Evolutionary conservation across 2,797 vertebrate genomes (phyloP).

Genomic region (Atherinosoma microstoma): DNA sequence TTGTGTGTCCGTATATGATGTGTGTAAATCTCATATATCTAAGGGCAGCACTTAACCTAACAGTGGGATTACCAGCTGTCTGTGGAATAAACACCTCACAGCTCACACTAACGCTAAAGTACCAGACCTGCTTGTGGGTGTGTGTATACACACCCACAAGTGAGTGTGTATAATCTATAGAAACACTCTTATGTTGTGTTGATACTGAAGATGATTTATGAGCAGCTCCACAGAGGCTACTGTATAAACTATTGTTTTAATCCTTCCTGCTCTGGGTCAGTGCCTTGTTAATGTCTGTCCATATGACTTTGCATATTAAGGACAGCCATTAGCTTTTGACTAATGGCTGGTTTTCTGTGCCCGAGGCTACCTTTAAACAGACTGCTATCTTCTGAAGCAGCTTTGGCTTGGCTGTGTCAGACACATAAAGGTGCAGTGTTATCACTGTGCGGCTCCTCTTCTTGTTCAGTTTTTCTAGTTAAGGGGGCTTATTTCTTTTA

Average conservation of each 20-base stretch:
- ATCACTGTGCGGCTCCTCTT: constrained; percentile 4
- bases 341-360: constrained; percentile 60
- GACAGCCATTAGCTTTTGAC: constrained; percentile 67
- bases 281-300: constrained; percentile 73
- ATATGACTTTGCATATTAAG: constrained; percentile 70
- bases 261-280: constrained; percentile 69
- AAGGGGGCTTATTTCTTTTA: not conserved
- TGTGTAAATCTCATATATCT: constrained; percentile 31
- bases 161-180: constrained; percentile 86
- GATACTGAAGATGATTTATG: constrained; percentile 84
- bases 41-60: constrained; percentile 62
- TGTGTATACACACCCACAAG: constrained; percentile 82
- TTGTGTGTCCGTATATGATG: constrained; percentile 11
- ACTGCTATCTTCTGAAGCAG: constrained; percentile 32
- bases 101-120: constrained; percentile 72
- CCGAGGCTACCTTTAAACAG: constrained; percentile 46
- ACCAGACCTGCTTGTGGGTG: constrained; percentile 69
- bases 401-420: constrained; percentile 30
- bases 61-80: constrained; percentile 76
- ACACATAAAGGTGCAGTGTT: constrained; percentile 25
- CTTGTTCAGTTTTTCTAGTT: constrained; percentile 1
- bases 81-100: constrained; percentile 78
- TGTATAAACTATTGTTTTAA: constrained; percentile 84
- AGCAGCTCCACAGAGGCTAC: constrained; percentile 74
- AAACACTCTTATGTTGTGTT: constrained; percentile 86